These are phyloP conservation scores for Ptilorrhoa leucosticta DNA, from an alignment of 2,113 vertebrate genomes.

Conservation along the genomic window DNA sequence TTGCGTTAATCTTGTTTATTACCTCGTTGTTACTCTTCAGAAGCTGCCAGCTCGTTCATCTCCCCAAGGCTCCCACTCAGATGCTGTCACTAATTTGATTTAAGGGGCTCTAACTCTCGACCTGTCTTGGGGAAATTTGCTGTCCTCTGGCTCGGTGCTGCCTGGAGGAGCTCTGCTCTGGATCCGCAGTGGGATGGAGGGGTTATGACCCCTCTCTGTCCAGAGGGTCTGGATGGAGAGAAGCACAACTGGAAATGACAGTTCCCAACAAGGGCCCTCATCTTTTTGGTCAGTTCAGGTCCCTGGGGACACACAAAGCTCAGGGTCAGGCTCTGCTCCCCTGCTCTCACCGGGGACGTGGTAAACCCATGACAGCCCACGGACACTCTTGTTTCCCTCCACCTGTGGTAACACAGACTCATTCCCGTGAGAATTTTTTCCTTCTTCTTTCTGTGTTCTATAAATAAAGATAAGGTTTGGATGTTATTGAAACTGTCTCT, in stretches of 20 bases:
- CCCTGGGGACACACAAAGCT: fast-evolving
- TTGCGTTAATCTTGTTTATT: conserved; percentile 28
- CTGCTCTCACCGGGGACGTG: not conserved
- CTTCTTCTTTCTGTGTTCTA: too few species aligned
- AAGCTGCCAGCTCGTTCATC: not conserved
- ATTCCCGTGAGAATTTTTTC: too few species aligned
- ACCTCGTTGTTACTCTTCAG: not conserved
- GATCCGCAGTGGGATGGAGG: not conserved
- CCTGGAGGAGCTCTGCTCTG: not conserved
- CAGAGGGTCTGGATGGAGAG: not conserved
- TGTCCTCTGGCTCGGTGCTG: not conserved
- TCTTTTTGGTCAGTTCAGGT: too few species aligned
- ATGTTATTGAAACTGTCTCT: too few species aligned
- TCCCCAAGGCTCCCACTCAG: not conserved
- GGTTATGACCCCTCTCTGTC: not conserved
- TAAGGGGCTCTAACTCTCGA: not conserved
- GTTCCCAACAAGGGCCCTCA: not conserved
- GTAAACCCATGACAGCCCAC: not conserved
- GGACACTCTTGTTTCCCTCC: not conserved
- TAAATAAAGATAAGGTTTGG: too few species aligned
- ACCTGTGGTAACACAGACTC: too few species aligned
- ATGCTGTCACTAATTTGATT: not conserved
- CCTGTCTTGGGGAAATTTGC: not conserved
- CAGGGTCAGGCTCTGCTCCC: not conserved
- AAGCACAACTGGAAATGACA: not conserved